These are phyloP conservation scores for rabbit (Oryctolagus cuniculus) DNA, from an alignment of 2,113 vertebrate species.

Conservation along the genomic window DNA sequence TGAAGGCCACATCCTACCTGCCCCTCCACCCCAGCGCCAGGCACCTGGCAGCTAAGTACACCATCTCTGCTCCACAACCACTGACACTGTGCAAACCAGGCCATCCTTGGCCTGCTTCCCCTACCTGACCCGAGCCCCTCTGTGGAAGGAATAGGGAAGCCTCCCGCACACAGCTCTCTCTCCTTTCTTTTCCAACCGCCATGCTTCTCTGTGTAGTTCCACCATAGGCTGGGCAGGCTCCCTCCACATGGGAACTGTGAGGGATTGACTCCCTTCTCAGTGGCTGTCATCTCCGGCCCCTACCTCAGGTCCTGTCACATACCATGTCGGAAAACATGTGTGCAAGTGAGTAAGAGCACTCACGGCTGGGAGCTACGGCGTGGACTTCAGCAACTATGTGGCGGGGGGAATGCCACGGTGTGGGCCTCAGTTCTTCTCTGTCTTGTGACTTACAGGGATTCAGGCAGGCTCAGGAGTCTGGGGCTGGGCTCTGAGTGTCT, in stretches of 20 bases:
- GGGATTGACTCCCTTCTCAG: background rate
- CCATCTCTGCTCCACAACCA: no score
- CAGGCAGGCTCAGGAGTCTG: no score
- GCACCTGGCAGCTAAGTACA: no score
- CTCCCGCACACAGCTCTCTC: background rate
- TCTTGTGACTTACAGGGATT: no score
- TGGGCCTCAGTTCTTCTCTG: no score
- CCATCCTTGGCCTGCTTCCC: background rate
- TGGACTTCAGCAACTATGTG: no score
- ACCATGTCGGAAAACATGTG: background rate
- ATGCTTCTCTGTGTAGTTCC: background rate
- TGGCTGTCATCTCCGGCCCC: background rate
- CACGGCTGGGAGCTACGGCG: accelerated
- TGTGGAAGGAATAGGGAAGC: background rate
- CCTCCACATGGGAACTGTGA: background rate
- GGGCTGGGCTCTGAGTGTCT: no score
- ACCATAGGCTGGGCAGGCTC: background rate
- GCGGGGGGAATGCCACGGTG: no score
- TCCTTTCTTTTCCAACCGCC: background rate
- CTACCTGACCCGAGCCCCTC: background rate
- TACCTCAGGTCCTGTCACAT: no score
- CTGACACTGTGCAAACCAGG: no score
- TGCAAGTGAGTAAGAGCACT: background rate
- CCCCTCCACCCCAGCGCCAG: no score
- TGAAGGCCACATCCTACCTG: no score